These are phyloP conservation scores for Tragulus kanchil DNA, from an alignment of 2,113 vertebrate genomes.

Conservation along the genomic window DNA sequence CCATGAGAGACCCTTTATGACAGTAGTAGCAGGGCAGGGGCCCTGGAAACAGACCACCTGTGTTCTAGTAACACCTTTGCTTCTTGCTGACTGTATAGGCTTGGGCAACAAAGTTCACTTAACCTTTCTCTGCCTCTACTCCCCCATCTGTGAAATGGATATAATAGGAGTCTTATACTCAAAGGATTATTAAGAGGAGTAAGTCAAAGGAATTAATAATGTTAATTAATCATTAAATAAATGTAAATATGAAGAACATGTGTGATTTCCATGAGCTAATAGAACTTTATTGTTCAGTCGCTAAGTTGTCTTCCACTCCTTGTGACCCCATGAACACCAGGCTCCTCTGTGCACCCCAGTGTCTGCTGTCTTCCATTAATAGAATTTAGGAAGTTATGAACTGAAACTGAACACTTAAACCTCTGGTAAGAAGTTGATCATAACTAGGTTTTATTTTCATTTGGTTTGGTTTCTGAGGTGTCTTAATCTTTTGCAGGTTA, in stretches of 20 bases:
- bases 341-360: not conserved
- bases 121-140: not conserved
- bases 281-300: not conserved
- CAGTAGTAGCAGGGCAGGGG: not conserved
- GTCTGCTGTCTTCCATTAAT: not conserved
- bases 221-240: constrained; percentile 18
- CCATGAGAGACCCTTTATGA: not conserved
- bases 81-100: not conserved
- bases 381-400: not conserved
- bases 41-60: not conserved
- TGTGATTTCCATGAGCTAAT: not conserved
- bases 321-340: not conserved
- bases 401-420: not conserved
- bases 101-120: not conserved
- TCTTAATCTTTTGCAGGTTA: constrained; percentile 7
- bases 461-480: not conserved
- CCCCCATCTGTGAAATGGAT: not conserved
- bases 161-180: not conserved
- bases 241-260: not conserved
- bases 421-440: not conserved
- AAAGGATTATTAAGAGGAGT: not conserved
- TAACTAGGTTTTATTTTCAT: not conserved
- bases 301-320: not conserved
- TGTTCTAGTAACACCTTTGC: not conserved
- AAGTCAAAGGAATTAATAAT: constrained; percentile 3